A percentile compares a stretch with the other conserved stretches of the same genome.
Conservation (phyloP, 2,113 vertebrate species). For the Ictalurus furcatus region DNA sequence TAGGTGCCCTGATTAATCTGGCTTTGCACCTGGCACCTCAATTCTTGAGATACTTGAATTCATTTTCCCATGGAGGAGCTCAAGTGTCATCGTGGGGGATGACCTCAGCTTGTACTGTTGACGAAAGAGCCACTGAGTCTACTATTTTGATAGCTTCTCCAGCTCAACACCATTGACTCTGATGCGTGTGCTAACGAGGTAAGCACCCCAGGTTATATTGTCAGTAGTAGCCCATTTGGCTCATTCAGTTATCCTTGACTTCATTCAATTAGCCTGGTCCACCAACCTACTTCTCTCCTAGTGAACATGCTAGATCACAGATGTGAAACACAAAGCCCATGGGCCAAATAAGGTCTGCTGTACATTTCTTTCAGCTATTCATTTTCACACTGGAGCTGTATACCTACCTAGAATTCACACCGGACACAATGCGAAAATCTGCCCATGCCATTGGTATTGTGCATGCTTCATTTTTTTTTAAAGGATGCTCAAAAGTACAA, state of each 20-base stretch:
- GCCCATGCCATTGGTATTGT: neutral
- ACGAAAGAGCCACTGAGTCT: neutral
- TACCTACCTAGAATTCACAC: neutral
- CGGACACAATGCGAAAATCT: neutral
- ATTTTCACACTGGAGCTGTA: neutral
- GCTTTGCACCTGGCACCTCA: neutral
- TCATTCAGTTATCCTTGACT: neutral
- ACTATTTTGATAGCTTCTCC: neutral
- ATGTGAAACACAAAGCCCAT: neutral
- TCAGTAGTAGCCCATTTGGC: conserved; percentile 6
- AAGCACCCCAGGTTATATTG: neutral
- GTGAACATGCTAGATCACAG: neutral
- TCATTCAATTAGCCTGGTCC: neutral
- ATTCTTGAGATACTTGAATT: neutral
- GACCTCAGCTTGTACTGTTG: neutral
- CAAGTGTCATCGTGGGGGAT: neutral
- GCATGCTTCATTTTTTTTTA: neutral
- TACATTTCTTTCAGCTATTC: neutral
- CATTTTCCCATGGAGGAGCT: neutral
- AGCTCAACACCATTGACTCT: neutral
- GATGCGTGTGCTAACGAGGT: neutral
- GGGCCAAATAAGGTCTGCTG: neutral
- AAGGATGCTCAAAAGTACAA: neutral
- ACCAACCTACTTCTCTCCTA: neutral
- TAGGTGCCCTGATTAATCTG: neutral